Evolutionary conservation across 2,797 vertebrate species (phyloP).

Genomic region (Macropus fuliginosus): DNA sequence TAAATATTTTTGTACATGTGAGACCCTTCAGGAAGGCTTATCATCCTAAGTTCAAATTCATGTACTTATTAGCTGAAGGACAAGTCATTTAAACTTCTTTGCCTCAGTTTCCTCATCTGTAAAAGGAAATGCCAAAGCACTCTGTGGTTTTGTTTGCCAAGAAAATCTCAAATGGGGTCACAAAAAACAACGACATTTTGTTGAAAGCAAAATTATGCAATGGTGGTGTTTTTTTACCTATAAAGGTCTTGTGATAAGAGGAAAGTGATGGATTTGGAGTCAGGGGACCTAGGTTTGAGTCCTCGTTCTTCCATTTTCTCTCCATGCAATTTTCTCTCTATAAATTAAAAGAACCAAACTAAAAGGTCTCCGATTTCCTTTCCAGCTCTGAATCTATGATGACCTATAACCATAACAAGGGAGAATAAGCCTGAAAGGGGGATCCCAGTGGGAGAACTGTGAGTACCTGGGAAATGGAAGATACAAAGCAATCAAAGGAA

Average conservation of each 20-base stretch:
- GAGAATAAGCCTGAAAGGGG: background rate
- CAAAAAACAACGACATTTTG: background rate
- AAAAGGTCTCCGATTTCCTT: background rate
- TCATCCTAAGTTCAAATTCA: background rate
- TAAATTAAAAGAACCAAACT: background rate
- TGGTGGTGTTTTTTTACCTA: background rate
- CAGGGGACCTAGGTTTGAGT: background rate
- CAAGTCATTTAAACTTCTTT: background rate
- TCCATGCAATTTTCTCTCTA: background rate
- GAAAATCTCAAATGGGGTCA: background rate
- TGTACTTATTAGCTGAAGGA: background rate
- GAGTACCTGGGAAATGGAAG: background rate
- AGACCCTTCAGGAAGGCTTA: background rate
- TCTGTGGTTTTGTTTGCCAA: background rate
- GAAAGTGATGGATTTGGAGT: background rate
- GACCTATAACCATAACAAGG: background rate
- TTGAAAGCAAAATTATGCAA: background rate
- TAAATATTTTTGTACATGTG: too few relatives aligned
- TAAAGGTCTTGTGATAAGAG: background rate
- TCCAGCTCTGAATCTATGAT: background rate
- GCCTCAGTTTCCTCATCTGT: background rate
- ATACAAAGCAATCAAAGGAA: background rate
- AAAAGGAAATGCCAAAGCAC: background rate
- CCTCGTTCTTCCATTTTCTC: background rate
- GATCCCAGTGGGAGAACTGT: background rate